Conservation (phyloP, 2,113 vertebrate species). For the Carassius carassius region DNA sequence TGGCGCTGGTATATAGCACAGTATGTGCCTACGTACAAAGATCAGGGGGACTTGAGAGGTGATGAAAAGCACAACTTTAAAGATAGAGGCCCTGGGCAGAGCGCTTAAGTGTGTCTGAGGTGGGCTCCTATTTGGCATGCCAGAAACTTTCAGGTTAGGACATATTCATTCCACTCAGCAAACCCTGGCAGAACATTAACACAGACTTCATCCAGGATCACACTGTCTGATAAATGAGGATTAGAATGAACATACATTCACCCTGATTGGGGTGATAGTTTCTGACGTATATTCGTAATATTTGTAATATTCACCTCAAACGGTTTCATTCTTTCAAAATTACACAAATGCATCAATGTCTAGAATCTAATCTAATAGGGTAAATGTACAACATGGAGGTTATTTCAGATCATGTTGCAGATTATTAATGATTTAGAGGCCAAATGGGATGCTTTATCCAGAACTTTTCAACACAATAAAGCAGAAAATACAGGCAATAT, state of each 20-base stretch:
- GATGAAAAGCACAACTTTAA: neutral
- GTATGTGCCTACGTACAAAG: neutral
- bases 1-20: neutral
- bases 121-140: neutral
- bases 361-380: neutral
- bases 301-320: neutral
- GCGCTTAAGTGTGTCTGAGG: neutral
- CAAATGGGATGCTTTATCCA: neutral
- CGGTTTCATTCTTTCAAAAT: slow-evolving; percentile 20
- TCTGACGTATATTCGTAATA: neutral
- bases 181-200: neutral
- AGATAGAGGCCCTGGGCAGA: neutral
- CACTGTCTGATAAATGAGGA: neutral
- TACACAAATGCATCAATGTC: slow-evolving; percentile 14
- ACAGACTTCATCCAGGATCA: neutral
- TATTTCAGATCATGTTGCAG: neutral
- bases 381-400: neutral
- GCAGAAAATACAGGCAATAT: slow-evolving; percentile 14
- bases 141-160: neutral
- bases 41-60: neutral
- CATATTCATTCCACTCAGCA: neutral
- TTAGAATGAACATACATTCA: slow-evolving; percentile 18
- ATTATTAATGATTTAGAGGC: neutral
- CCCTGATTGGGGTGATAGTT: neutral
- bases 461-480: neutral